Conservation (phyloP, 2,888 invertebrate genomes). For the Tinea trinotella region DNA sequence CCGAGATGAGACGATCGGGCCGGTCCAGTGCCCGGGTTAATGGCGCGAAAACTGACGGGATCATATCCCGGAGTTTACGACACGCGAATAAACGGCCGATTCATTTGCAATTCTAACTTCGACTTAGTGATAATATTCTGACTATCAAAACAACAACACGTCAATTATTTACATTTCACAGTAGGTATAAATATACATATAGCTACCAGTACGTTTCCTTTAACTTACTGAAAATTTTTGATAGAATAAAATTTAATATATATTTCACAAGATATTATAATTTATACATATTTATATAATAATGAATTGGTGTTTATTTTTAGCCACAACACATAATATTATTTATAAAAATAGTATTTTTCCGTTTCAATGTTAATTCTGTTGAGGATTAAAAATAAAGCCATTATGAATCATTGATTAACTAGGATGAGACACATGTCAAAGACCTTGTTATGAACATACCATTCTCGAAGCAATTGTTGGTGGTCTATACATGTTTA, state of each 20-base stretch:
- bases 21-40: slow-evolving; percentile 57
- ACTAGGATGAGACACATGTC: background rate
- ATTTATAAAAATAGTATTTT: background rate
- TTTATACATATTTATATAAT: too few species aligned
- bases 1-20: slow-evolving; percentile 26
- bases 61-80: slow-evolving; percentile 69
- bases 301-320: too few species aligned
- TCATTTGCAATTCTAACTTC: slow-evolving; percentile 71
- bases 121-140: slow-evolving; percentile 34
- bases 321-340: too few species aligned
- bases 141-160: slow-evolving; percentile 19
- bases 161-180: slow-evolving; percentile 13
- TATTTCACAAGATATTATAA: too few species aligned
- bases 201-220: too few species aligned
- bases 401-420: background rate
- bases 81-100: slow-evolving; percentile 65
- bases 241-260: too few species aligned
- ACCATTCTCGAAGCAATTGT: background rate
- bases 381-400: background rate
- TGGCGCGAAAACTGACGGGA: slow-evolving; percentile 71
- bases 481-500: slow-evolving; percentile 52
- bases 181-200: background rate
- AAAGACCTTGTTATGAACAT: background rate
- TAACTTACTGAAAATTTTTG: too few species aligned
- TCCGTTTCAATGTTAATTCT: background rate